Conservation (phyloP, 2,888 invertebrate species). For the Campoletis raptor region DNA sequence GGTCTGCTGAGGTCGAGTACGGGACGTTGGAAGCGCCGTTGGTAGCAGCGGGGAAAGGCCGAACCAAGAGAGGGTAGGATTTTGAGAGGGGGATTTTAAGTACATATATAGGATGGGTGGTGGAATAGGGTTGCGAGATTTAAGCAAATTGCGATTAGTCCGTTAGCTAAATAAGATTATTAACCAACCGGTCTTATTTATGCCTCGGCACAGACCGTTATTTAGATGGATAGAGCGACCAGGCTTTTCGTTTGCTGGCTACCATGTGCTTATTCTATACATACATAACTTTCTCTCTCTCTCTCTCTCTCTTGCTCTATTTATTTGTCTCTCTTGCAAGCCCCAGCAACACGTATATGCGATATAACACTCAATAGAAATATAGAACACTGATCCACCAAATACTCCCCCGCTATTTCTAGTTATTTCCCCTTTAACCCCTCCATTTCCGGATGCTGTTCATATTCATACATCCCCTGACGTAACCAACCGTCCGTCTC, state of each 20-base stretch:
- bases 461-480: slow-evolving; percentile 69
- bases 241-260: slow-evolving; percentile 63
- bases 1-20: slow-evolving; percentile 66
- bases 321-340: slow-evolving; percentile 1
- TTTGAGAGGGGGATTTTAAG: slow-evolving; percentile 41
- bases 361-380: slow-evolving; percentile 68
- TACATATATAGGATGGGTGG: slow-evolving; percentile 62
- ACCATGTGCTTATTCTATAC: slow-evolving; percentile 34
- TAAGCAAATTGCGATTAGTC: slow-evolving; percentile 82
- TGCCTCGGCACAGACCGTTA: slow-evolving; percentile 75
- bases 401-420: slow-evolving; percentile 67
- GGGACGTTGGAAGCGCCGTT: slow-evolving; percentile 21
- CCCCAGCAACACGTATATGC: slow-evolving; percentile 22
- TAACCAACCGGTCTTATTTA: slow-evolving; percentile 81
- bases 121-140: slow-evolving; percentile 77
- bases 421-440: slow-evolving; percentile 55
- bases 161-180: slow-evolving; percentile 81
- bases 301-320: slow-evolving; percentile 15
- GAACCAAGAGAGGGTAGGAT: slow-evolving; percentile 47
- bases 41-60: slow-evolving; percentile 53
- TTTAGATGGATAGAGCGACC: slow-evolving; percentile 69
- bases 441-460: slow-evolving; percentile 57
- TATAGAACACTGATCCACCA: slow-evolving; percentile 57
- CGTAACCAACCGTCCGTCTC: slow-evolving; percentile 55
- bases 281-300: background rate